Conservation (phyloP, 2,797 vertebrate genomes). For the Sebastes itinus region DNA sequence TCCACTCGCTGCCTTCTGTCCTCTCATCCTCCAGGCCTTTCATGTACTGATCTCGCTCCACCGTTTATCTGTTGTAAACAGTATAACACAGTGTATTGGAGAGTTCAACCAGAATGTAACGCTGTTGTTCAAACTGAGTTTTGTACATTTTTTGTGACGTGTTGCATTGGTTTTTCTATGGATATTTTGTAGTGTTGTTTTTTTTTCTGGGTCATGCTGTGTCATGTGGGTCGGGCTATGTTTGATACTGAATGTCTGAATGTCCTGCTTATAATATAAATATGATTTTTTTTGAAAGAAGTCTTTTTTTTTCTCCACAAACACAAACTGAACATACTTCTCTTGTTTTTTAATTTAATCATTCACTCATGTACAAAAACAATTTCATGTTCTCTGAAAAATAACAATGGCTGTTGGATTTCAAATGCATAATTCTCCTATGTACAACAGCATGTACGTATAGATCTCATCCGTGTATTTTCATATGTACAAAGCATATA, state of each 20-base stretch:
- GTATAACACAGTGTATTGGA: slow-evolving; percentile 25
- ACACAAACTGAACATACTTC: neutral
- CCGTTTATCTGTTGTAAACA: slow-evolving; percentile 57
- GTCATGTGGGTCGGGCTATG: slow-evolving; percentile 63
- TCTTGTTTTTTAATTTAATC: slow-evolving; percentile 68
- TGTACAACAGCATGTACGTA: slow-evolving; percentile 73
- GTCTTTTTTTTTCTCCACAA: slow-evolving; percentile 25
- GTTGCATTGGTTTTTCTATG: slow-evolving; percentile 77
- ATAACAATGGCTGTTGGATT: slow-evolving; percentile 84
- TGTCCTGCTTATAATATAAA: slow-evolving; percentile 66
- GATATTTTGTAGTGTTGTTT: slow-evolving; percentile 75
- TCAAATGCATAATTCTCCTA: slow-evolving; percentile 80
- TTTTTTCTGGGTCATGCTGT: slow-evolving; percentile 64
- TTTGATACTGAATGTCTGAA: slow-evolving; percentile 76
- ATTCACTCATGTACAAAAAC: slow-evolving; percentile 83
- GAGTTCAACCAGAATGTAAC: slow-evolving; percentile 71
- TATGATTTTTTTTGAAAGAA: slow-evolving; percentile 63
- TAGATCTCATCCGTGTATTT: slow-evolving; percentile 70
- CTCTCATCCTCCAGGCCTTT: slow-evolving; percentile 44
- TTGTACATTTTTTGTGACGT: slow-evolving; percentile 76
- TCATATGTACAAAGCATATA: slow-evolving; percentile 82
- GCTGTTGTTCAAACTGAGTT: slow-evolving; percentile 76
- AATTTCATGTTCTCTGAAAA: slow-evolving; percentile 84
- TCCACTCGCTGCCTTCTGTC: slow-evolving; percentile 48
- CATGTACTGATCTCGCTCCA: slow-evolving; percentile 36